These are phyloP conservation scores for Metridium senile DNA, from an alignment of 92 coral and sea anemone genomes.

Conservation along the genomic window DNA sequence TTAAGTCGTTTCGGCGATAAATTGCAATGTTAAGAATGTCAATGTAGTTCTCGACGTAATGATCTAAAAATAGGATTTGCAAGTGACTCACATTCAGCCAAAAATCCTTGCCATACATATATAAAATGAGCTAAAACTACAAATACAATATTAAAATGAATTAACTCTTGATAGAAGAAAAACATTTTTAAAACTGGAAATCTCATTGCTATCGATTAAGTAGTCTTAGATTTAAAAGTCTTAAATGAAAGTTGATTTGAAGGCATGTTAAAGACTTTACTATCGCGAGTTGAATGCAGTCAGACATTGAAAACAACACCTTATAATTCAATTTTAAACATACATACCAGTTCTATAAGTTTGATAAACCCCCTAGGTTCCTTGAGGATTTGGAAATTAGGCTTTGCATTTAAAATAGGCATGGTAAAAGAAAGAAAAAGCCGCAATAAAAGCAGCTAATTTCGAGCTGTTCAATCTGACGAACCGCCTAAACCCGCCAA, in stretches of 20 bases:
- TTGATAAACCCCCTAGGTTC: conserved; percentile 98
- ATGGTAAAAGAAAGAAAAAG: conserved; percentile 13
- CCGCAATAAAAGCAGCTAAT: neutral
- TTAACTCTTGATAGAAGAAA: too few relatives aligned
- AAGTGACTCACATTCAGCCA: neutral
- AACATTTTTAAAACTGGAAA: too few relatives aligned
- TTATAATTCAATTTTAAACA: neutral
- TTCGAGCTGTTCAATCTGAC: neutral
- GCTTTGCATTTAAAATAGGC: conserved; percentile 55
- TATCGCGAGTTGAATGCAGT: too few relatives aligned
- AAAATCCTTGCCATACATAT: too few relatives aligned
- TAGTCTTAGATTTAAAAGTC: too few relatives aligned
- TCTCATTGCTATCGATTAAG: too few relatives aligned
- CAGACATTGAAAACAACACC: neutral
- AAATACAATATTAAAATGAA: too few relatives aligned
- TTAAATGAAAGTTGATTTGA: too few relatives aligned
- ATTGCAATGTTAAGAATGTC: neutral
- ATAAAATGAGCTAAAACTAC: too few relatives aligned
- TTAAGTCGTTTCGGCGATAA: neutral
- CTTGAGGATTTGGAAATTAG: conserved; percentile 79
- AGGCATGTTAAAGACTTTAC: too few relatives aligned
- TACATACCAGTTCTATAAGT: conserved; percentile 88
- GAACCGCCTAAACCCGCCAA: conserved; percentile 22
- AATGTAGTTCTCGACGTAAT: conserved; percentile 1
- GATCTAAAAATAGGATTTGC: neutral